Evolutionary conservation across 2,888 invertebrate genomes (phyloP).

Genomic region (Lycophotia porphyrea): DNA sequence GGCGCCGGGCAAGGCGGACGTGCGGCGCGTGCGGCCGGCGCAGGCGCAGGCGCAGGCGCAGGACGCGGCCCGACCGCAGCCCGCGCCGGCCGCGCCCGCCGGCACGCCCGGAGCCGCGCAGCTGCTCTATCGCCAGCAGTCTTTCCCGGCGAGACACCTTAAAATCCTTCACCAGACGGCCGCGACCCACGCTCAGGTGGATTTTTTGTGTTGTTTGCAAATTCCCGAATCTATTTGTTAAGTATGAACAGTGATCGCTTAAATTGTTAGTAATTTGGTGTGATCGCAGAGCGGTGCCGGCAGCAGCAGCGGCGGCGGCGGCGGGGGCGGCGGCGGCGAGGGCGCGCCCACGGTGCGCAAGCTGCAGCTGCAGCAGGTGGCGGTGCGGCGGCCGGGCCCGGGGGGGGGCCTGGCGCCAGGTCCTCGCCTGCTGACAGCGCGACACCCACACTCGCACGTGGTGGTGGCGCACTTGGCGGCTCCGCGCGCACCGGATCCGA

Average conservation of each 20-base stretch:
- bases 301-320: not conserved
- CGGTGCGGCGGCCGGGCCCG: constrained; percentile 77
- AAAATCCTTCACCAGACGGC: constrained; percentile 86
- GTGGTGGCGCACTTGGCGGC: constrained; percentile 79
- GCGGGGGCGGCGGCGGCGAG: constrained; percentile 77
- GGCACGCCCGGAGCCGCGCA: constrained; percentile 85
- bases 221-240: not conserved
- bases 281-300: constrained; percentile 28
- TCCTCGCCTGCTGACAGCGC: constrained; percentile 88
- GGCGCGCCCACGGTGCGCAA: constrained; percentile 69
- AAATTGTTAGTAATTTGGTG: not conserved
- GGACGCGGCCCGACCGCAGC: constrained; percentile 64
- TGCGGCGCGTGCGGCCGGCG: constrained; percentile 67
- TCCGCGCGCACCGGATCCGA: constrained; percentile 66
- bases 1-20: constrained; percentile 70
- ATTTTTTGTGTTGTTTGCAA: not conserved
- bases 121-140: constrained; percentile 92
- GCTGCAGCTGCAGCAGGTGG: constrained; percentile 70
- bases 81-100: constrained; percentile 73
- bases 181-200: constrained; percentile 74
- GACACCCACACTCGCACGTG: constrained; percentile 78
- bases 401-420: constrained; percentile 68
- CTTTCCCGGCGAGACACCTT: constrained; percentile 85
- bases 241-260: not conserved
- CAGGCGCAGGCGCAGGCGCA: constrained; percentile 61